A percentile compares a stretch with the other conserved stretches of the same genome.
These are phyloP conservation scores for Amaurobius ferox DNA, from an alignment of 2,888 invertebrate genomes.

Conservation along the genomic window DNA sequence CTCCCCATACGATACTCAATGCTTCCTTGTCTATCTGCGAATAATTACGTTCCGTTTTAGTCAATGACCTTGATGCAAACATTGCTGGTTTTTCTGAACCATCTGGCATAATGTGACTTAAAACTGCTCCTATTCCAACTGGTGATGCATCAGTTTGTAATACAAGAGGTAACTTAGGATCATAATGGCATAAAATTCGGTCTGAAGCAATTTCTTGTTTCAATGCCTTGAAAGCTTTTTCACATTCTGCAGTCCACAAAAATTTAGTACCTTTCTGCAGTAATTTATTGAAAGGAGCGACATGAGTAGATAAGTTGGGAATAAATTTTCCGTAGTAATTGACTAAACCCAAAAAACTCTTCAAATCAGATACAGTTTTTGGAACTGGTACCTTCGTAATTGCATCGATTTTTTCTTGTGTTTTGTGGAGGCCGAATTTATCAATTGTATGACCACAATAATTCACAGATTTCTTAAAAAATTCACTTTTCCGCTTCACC, in stretches of 20 bases:
- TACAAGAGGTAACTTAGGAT: constrained; percentile 74
- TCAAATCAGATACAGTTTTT: constrained; percentile 43
- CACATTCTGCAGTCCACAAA: constrained; percentile 45
- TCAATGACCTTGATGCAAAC: constrained; percentile 77
- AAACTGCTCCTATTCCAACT: constrained; percentile 76
- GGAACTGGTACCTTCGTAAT: constrained; percentile 39
- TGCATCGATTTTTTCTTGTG: too few species aligned
- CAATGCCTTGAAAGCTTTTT: constrained; percentile 49
- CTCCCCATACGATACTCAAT: constrained; percentile 75
- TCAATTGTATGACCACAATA: too few species aligned
- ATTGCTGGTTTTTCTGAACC: constrained; percentile 77
- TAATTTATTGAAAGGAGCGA: constrained; percentile 44
- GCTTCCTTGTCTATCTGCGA: constrained; percentile 77
- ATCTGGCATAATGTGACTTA: constrained; percentile 76
- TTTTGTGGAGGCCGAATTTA: too few species aligned
- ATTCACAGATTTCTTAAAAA: too few species aligned
- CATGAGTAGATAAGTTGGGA: constrained; percentile 49
- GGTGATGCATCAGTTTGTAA: constrained; percentile 77
- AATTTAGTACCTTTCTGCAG: constrained; percentile 47
- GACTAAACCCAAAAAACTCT: too few species aligned
- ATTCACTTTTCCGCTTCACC: too few species aligned
- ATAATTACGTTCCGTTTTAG: constrained; percentile 76
- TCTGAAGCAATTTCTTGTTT: constrained; percentile 40
- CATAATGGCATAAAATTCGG: constrained; percentile 74
- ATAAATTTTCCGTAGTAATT: too few species aligned